Evolutionary conservation across 2,888 invertebrate genomes (phyloP).

Genomic region (Anoplius nigerrimus): DNA sequence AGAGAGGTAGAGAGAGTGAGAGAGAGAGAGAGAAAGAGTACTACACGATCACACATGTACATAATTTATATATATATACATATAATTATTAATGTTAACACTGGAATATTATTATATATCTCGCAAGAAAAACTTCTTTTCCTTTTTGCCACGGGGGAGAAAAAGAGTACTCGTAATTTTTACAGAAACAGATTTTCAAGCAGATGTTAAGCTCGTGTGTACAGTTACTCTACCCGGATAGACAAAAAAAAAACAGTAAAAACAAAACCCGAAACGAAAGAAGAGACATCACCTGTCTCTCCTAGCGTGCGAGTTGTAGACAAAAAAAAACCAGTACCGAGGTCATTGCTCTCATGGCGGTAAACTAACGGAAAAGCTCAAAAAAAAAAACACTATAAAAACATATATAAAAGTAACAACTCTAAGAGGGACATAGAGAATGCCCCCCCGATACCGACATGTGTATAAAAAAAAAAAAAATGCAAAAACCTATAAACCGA

Average conservation of each 20-base stretch:
- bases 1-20: constrained; percentile 20
- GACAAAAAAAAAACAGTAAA: too few relatives aligned
- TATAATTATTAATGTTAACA: constrained; percentile 1
- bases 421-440: constrained; percentile 5
- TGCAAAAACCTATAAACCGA: too few relatives aligned
- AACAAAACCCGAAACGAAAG: too few relatives aligned
- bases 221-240: constrained; percentile 50
- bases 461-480: too few relatives aligned
- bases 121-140: constrained; percentile 54
- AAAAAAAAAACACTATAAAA: constrained; percentile 23
- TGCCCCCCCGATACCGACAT: too few relatives aligned
- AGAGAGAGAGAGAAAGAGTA: background rate
- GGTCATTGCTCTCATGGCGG: too few relatives aligned
- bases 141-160: constrained; percentile 62
- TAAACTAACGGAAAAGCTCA: constrained; percentile 5
- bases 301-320: too few relatives aligned
- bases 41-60: too few relatives aligned
- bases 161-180: constrained; percentile 67
- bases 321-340: too few relatives aligned
- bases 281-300: background rate
- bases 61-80: too few relatives aligned
- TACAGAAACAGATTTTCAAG: constrained; percentile 71
- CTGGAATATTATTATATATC: constrained; percentile 49
- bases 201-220: constrained; percentile 66
- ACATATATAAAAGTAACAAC: too few relatives aligned